phyloP scores from a whole-genome alignment of 2,888 invertebrate species.

The Eupithecia pulchellata region DNA sequence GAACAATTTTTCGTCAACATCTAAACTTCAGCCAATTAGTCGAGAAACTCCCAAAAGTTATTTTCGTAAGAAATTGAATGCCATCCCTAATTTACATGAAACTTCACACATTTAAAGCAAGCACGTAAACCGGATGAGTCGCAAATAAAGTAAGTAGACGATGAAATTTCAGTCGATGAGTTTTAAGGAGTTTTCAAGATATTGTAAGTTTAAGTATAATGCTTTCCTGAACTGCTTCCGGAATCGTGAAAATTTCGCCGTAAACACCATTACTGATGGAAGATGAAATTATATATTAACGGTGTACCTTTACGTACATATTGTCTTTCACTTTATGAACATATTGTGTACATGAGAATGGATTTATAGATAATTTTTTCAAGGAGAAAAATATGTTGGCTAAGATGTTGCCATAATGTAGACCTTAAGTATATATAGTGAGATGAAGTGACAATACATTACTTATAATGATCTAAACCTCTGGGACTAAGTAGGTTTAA shows the following conservation, averaged over 20 bases:
- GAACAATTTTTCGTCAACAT: not conserved
- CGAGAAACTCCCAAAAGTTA: not conserved
- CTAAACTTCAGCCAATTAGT: not conserved
- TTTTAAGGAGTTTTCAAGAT: constrained; percentile 19
- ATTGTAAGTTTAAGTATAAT: constrained; percentile 29
- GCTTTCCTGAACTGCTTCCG: constrained; percentile 8
- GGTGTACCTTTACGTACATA: not conserved
- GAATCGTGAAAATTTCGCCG: constrained; percentile 1
- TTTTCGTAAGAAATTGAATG: not conserved
- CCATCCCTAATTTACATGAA: constrained; percentile 23
- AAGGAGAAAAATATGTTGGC: no score
- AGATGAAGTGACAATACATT: no score
- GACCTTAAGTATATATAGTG: no score
- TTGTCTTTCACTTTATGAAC: not conserved
- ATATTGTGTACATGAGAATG: not conserved
- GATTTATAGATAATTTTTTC: no score
- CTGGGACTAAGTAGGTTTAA: no score
- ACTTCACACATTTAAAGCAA: constrained; percentile 25
- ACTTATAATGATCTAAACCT: no score
- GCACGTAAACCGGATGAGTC: constrained; percentile 21
- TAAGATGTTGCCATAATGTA: no score
- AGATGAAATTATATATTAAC: not conserved
- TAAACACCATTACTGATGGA: not conserved
- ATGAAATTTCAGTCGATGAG: constrained; percentile 26
- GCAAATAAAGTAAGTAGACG: constrained; percentile 25